A percentile compares a stretch with the other conserved stretches of the same genome.
Evolutionary conservation across 2,797 vertebrate species (phyloP).

Genomic region (Pelobates cultripes): DNA sequence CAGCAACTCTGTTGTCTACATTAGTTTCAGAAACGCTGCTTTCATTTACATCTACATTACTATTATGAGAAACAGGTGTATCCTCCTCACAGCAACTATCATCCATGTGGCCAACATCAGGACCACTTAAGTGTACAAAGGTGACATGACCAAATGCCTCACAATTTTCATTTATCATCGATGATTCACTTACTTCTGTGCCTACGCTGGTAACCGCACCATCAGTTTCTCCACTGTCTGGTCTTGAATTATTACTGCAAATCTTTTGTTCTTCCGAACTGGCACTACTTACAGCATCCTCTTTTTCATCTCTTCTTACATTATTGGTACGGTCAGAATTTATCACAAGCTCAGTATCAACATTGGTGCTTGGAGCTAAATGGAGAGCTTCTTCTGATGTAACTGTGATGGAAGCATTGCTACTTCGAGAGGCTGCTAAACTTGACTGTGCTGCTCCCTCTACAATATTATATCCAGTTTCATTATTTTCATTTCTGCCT

Average conservation of each 20-base stretch:
- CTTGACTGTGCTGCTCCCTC: conserved; percentile 63
- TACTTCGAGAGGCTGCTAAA: conserved; percentile 66
- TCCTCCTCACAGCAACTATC: conserved; percentile 58
- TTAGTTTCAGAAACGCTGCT: conserved; percentile 63
- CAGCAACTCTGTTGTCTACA: conserved; percentile 54
- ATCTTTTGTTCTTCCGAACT: conserved; percentile 70
- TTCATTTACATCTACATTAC: conserved; percentile 65
- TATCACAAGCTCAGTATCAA: conserved; percentile 61
- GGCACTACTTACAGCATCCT: conserved; percentile 79
- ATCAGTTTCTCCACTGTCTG: conserved; percentile 56
- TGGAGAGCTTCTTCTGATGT: conserved; percentile 64
- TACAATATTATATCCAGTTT: conserved; percentile 1
- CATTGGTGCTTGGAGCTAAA: conserved; percentile 69
- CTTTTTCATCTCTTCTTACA: conserved; percentile 71
- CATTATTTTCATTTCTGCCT: conserved; percentile 37
- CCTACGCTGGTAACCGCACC: conserved; percentile 61
- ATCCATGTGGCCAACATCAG: background rate
- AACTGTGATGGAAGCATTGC: conserved; percentile 24
- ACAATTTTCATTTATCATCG: conserved; percentile 56
- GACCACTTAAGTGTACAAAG: conserved; percentile 27
- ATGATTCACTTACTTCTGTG: conserved; percentile 67
- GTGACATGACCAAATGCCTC: conserved; percentile 57
- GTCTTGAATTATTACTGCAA: conserved; percentile 54
- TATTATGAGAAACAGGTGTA: conserved; percentile 73
- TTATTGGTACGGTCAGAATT: conserved; percentile 61